Evolutionary conservation across 2,888 invertebrate genomes (phyloP).

Genomic region (Sarcophaga subvicina): DNA sequence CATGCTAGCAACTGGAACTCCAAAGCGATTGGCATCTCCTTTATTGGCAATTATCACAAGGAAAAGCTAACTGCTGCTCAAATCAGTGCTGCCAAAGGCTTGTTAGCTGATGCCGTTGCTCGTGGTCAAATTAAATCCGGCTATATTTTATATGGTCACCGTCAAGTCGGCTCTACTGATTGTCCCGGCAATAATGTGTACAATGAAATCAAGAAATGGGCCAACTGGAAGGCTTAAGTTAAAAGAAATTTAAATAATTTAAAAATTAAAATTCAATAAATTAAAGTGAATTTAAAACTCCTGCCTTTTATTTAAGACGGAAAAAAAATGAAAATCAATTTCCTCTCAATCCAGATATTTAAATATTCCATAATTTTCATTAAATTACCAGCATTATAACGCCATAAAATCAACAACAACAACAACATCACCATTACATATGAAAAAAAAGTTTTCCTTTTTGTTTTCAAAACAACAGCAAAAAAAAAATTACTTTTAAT

Average conservation of each 20-base stretch:
- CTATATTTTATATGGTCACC: conserved; percentile 77
- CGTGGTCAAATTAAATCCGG: conserved; percentile 74
- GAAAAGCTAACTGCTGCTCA: conserved; percentile 72
- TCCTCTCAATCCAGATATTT: neutral
- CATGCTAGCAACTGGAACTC: conserved; percentile 78
- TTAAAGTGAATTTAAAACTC: neutral
- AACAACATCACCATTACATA: conserved; percentile 25
- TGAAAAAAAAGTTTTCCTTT: conserved; percentile 22
- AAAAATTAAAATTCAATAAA: no score
- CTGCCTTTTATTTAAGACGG: neutral
- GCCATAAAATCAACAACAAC: conserved; percentile 35
- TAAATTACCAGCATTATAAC: conserved; percentile 43
- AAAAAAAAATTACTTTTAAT: conserved; percentile 40
- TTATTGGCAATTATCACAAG: conserved; percentile 78
- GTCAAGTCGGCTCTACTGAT: conserved; percentile 77
- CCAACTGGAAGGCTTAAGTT: conserved; percentile 76
- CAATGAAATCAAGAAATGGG: conserved; percentile 77
- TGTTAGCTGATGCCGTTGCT: conserved; percentile 74
- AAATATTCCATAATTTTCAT: neutral
- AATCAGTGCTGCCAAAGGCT: conserved; percentile 73
- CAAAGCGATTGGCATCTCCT: conserved; percentile 78
- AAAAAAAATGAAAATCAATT: neutral
- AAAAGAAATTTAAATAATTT: neutral
- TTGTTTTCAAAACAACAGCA: conserved; percentile 21
- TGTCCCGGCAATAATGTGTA: conserved; percentile 78